Base-by-base conservation (phyloP, 2,797 vertebrate genomes). In the Danio choprae region DNA sequence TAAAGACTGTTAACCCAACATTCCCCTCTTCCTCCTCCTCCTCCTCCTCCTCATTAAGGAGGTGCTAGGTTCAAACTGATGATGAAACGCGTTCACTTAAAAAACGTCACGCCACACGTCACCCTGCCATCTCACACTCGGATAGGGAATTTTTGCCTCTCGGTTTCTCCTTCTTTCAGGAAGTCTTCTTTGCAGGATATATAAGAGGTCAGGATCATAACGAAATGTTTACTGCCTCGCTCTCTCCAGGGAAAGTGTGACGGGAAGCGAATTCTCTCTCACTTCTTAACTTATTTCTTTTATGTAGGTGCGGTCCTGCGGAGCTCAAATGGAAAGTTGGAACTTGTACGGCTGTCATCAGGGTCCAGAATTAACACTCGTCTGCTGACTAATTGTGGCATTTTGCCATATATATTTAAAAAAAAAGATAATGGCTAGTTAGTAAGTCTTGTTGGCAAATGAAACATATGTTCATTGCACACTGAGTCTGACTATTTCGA, bases 11-110 rank as follows among this genome's bases (percentile, higher is more conserved):
- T 53, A 81, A 79, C 81, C 81, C 69, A 74, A 71, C 60, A 38
- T 72, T 74, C 74, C 36, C 65, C 58, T 38, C 85, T 86, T 88
- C 87, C 86, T 87, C 85, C 88, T 90, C 90, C 90, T 91, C 88
- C 89, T 87, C 44, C 12, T 10, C 70, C 56, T 70, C 65, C 56
- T 50, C 44, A 41, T 69, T 11, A 11, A n/a, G 44, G 22, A 55
- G 10, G 38, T 9, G 20, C 43, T 60, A 71, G 71, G 10, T n/a
- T 71, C 36, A 40, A 75, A 74, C 71, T 36, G 56, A 48, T 46
- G 56, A 48, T 38, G 56, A 55, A 75, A 74, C 72, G 18, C 22
- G 20, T 56, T 67, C 74, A 71, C 58, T 72, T 22, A 58, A 81
- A 29, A 29, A 59, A 62, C 36, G 9, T 74, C 55, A 51, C 50